Percentiles rank a stretch among this genome's conserved stretches.
Evolutionary conservation across 2,888 invertebrate species (phyloP).

Genomic region (Homarus gammarus): DNA sequence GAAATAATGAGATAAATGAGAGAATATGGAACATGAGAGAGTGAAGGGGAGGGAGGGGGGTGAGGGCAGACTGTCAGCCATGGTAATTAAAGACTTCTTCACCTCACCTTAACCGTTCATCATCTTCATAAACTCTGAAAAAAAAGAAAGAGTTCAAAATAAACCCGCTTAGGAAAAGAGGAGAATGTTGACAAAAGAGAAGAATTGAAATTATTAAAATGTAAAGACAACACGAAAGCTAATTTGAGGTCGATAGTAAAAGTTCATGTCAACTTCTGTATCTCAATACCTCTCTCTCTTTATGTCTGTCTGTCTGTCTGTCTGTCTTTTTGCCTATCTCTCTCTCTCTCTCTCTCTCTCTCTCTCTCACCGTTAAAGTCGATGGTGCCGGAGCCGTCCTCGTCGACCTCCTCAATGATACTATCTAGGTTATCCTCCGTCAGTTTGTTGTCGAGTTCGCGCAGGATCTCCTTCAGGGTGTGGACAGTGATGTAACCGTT

Average conservation of each 20-base stretch:
- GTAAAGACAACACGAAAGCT: neutral
- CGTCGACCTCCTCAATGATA: slow-evolving; percentile 76
- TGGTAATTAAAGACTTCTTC: neutral
- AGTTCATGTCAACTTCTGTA: neutral
- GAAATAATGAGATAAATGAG: too few species aligned
- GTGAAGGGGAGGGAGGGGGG: too few species aligned
- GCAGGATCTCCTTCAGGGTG: slow-evolving; percentile 74
- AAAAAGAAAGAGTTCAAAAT: neutral
- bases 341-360: slow-evolving; percentile 32
- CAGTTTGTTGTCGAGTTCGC: slow-evolving; percentile 75
- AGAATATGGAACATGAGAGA: neutral
- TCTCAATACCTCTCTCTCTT: slow-evolving; percentile 5
- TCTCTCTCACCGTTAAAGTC: slow-evolving; percentile 73
- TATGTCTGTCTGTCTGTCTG: neutral
- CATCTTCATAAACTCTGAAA: neutral
- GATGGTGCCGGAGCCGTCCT: slow-evolving; percentile 76
- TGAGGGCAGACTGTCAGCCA: too few species aligned
- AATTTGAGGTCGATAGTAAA: neutral
- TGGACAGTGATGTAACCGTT: slow-evolving; percentile 75
- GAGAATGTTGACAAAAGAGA: too few species aligned
- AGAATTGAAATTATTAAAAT: neutral
- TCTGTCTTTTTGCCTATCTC: slow-evolving; percentile 28
- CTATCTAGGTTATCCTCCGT: slow-evolving; percentile 74
- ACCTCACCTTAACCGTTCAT: neutral
- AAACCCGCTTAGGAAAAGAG: too few species aligned